Base-by-base conservation (phyloP, 2,113 vertebrate species). In the Copsychus sechellarum region DNA sequence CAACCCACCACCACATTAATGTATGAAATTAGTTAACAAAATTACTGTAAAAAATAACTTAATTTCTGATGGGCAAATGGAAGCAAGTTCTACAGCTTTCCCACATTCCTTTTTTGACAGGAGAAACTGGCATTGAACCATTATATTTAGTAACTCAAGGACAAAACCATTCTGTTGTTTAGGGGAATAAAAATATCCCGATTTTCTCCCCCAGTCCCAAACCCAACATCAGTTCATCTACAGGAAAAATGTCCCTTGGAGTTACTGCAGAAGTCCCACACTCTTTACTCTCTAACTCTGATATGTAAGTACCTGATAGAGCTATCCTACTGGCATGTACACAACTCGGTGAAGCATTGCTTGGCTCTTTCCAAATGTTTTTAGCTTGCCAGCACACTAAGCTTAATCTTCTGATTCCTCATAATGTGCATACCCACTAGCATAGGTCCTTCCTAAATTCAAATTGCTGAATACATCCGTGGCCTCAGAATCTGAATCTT, bases 371-470 rank as follows among this genome's bases (percentile, higher is more conserved):
- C 65, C 81, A 36, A 43, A 67, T 33, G 16, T 12, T 71, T 82
- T 60, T 50, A 79, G 51, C 34, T 65, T 38, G 14, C 80, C 36
- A 8, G 72, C 54, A 73, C 8, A 62, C 47, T 69, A 57, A 60
- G 11, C 31, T 96, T 97, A 98, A 94, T 96, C 96, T 86, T 97
- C 97, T 8, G 98, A 71, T 25, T 98, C 98, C 85, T 98, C 98
- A 50, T 98, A 98, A 88, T 98, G 97, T 72, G 98, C 98, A 70
- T 98, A 98, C 56, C 98, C 97, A 96, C 98, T 98, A 80, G 98
- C 97, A 51, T 98, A 98, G 67, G 98, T 98, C 86, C 97, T 98
- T 62, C 98, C 98, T 95, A 99, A 96, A 93, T 98, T 99, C 85
- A 99, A 97, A 94, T 89, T 97, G 86, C 98, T 97, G 94, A 99